These are phyloP conservation scores for Sphenodon punctatus DNA, from an alignment of 2,797 vertebrate species.

Conservation along the genomic window DNA sequence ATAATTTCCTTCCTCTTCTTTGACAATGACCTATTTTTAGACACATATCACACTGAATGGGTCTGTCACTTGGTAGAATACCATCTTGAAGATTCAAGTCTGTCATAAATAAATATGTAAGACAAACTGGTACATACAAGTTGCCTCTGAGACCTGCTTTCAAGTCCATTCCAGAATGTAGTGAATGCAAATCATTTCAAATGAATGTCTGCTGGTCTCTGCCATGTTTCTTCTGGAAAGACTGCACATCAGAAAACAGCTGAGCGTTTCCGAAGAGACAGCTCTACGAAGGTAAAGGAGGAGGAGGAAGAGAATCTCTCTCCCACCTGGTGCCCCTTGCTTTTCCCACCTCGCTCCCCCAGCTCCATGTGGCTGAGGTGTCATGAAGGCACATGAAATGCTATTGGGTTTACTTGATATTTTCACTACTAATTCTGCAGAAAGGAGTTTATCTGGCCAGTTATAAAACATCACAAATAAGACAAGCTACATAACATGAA, in stretches of 20 bases:
- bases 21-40: conserved; percentile 71
- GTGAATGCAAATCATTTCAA: conserved; percentile 71
- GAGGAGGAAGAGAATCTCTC: neutral
- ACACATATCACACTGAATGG: conserved; percentile 61
- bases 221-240: conserved; percentile 55
- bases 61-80: conserved; percentile 73
- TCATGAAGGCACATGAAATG: neutral
- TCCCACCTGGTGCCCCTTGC: neutral
- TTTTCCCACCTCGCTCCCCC: neutral
- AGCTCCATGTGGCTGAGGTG: neutral
- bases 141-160: conserved; percentile 76
- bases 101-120: conserved; percentile 66
- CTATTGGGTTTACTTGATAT: neutral
- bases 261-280: conserved; percentile 42
- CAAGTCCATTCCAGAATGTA: conserved; percentile 69
- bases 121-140: conserved; percentile 69
- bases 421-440: neutral
- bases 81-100: conserved; percentile 70
- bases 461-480: neutral
- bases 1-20: conserved; percentile 51
- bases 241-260: conserved; percentile 30
- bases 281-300: conserved; percentile 17
- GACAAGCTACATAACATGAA: neutral
- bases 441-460: neutral
- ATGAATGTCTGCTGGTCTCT: conserved; percentile 76